Conservation (phyloP, 2,797 vertebrate species). For the Kryptopterus vitreolus region DNA sequence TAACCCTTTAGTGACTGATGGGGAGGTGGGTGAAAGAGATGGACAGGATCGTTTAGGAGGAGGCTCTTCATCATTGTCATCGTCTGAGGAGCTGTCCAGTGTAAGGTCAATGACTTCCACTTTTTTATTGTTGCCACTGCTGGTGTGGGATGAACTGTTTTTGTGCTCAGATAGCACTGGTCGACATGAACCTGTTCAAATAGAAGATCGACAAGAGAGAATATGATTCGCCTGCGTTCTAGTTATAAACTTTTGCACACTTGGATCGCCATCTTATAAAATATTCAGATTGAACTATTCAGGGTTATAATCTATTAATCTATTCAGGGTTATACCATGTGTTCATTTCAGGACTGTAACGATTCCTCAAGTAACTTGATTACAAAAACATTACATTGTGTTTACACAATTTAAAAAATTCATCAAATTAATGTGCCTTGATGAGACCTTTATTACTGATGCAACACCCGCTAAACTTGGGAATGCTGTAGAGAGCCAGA, state of each 20-base stretch:
- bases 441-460: too few species aligned
- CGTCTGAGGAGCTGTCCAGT: slow-evolving; percentile 95
- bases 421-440: too few species aligned
- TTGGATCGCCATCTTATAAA: too few species aligned
- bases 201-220: not conserved
- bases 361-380: too few species aligned
- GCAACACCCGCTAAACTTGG: too few species aligned
- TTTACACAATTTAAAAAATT: too few species aligned
- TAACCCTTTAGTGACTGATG: slow-evolving; percentile 87
- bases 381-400: too few species aligned
- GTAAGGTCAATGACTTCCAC: slow-evolving; percentile 97
- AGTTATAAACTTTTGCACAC: not conserved
- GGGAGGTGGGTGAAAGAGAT: slow-evolving; percentile 89
- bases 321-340: not conserved
- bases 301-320: too few species aligned
- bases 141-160: slow-evolving; percentile 74
- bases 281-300: not conserved
- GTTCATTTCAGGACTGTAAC: too few species aligned
- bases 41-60: slow-evolving; percentile 88
- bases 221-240: not conserved
- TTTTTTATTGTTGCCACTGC: slow-evolving; percentile 83
- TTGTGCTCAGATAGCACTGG: slow-evolving; percentile 82
- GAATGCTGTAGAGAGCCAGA: too few species aligned
- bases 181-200: slow-evolving; percentile 77
- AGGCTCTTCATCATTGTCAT: slow-evolving; percentile 91